Evolutionary conservation across 2,888 invertebrate genomes (phyloP).

Genomic region (Pseudococcus jackbeardsleyi): DNA sequence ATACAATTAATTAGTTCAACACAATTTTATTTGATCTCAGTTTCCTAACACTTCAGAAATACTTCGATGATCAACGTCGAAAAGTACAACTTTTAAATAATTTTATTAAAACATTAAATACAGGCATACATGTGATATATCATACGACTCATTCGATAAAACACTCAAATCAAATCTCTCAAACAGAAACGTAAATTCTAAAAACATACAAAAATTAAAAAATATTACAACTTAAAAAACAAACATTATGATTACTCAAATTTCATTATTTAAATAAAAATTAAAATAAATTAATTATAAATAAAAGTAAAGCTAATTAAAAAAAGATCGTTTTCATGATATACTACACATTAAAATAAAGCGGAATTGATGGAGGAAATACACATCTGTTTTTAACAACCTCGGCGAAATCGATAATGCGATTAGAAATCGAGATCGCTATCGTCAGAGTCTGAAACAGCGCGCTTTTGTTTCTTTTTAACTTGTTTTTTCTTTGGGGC

Average conservation of each 20-base stretch:
- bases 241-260: not conserved
- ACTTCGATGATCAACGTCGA: too few relatives aligned
- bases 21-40: too few relatives aligned
- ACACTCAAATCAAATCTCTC: not conserved
- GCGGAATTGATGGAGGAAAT: not conserved
- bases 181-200: not conserved
- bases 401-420: not conserved
- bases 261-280: not conserved
- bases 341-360: not conserved
- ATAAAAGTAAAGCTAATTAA: not conserved
- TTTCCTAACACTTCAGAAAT: too few relatives aligned
- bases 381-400: not conserved
- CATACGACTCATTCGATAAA: conserved; percentile 6
- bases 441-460: not conserved
- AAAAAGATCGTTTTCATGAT: not conserved
- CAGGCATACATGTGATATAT: not conserved
- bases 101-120: not conserved
- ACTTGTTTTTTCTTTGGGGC: not conserved
- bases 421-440: not conserved
- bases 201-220: conserved; percentile 27
- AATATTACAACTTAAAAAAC: not conserved
- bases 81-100: not conserved
- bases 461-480: not conserved
- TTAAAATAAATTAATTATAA: not conserved
- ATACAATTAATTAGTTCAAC: too few relatives aligned